phyloP scores from a whole-genome alignment of 2,888 invertebrate species.

The Pachliopta kotzebuea region DNA sequence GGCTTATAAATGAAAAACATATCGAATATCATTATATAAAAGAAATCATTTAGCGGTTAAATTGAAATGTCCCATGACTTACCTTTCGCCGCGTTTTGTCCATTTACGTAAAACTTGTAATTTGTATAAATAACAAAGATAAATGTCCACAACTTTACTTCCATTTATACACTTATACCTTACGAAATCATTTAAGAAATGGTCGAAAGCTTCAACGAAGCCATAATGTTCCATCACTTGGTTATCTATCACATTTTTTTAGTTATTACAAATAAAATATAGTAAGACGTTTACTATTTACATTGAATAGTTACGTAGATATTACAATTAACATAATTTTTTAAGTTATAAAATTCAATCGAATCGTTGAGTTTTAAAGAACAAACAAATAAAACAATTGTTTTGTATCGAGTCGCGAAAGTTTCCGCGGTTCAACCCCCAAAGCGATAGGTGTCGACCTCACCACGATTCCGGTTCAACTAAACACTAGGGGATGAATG shows the following conservation, averaged over 20 bases:
- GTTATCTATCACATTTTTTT: slow-evolving; percentile 33
- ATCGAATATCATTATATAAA: too few relatives aligned
- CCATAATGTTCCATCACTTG: slow-evolving; percentile 71
- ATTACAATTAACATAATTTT: too few relatives aligned
- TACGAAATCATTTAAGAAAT: slow-evolving; percentile 53
- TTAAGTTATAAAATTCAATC: too few relatives aligned
- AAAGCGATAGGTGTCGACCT: slow-evolving; percentile 42
- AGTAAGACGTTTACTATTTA: too few relatives aligned
- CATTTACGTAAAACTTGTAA: slow-evolving; percentile 49
- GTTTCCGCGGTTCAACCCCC: slow-evolving; percentile 37
- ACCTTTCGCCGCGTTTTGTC: slow-evolving; percentile 56
- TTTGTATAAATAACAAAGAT: slow-evolving; percentile 54
- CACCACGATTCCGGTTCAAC: slow-evolving; percentile 45
- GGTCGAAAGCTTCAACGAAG: slow-evolving; percentile 40
- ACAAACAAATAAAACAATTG: neutral
- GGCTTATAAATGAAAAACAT: too few relatives aligned
- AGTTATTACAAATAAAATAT: neutral
- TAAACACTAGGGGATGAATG: slow-evolving; percentile 52
- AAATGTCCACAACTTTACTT: slow-evolving; percentile 66
- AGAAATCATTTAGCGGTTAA: too few relatives aligned
- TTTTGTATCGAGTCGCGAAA: slow-evolving; percentile 39
- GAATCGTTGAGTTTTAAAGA: neutral
- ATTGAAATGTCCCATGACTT: slow-evolving; percentile 37
- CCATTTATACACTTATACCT: slow-evolving; percentile 66
- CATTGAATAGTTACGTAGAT: too few relatives aligned